A percentile compares a stretch with the other conserved stretches of the same genome.
phyloP scores from a whole-genome alignment of 2,797 vertebrate genomes.

The Pteropus rufus region DNA sequence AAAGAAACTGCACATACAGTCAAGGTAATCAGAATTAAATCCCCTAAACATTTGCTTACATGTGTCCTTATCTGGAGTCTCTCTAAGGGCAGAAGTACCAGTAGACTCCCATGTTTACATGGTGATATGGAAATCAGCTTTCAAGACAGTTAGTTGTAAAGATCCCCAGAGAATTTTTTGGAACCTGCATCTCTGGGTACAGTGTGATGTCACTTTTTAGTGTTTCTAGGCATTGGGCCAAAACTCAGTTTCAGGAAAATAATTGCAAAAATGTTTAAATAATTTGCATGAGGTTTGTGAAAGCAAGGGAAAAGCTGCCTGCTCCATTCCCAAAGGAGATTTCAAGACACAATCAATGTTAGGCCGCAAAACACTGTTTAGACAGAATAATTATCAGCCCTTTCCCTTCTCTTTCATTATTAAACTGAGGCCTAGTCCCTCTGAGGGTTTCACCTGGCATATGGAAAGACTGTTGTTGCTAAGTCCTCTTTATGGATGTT shows the following conservation, averaged over 20 bases:
- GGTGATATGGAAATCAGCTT: conserved; percentile 64
- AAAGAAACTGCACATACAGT: conserved; percentile 57
- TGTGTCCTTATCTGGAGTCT: conserved; percentile 54
- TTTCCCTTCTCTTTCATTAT: conserved; percentile 71
- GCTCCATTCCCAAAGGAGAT: conserved; percentile 69
- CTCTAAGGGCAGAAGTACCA: conserved; percentile 47
- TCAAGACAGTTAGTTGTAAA: conserved; percentile 15
- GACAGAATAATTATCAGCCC: conserved; percentile 75
- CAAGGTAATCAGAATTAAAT: conserved; percentile 65
- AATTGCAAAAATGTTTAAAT: conserved; percentile 78
- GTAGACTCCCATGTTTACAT: conserved; percentile 46
- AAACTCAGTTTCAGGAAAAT: conserved; percentile 75
- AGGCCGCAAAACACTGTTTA: conserved; percentile 74
- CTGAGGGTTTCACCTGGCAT: conserved; percentile 73
- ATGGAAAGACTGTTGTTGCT: conserved; percentile 55
- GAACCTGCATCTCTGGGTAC: conserved; percentile 55
- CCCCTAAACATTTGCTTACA: conserved; percentile 48
- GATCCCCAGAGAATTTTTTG: conserved; percentile 54
- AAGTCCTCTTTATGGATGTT: conserved; percentile 57
- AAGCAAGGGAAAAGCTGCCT: conserved; percentile 63
- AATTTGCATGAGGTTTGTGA: conserved; percentile 75
- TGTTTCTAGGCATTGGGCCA: conserved; percentile 71
- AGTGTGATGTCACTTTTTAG: conserved; percentile 73
- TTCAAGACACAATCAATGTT: conserved; percentile 73
- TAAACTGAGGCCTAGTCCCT: conserved; percentile 63